Evolutionary conservation across 1,140 invertebrate genomes (phyloP).

Genomic region (Theocolax elegans): DNA sequence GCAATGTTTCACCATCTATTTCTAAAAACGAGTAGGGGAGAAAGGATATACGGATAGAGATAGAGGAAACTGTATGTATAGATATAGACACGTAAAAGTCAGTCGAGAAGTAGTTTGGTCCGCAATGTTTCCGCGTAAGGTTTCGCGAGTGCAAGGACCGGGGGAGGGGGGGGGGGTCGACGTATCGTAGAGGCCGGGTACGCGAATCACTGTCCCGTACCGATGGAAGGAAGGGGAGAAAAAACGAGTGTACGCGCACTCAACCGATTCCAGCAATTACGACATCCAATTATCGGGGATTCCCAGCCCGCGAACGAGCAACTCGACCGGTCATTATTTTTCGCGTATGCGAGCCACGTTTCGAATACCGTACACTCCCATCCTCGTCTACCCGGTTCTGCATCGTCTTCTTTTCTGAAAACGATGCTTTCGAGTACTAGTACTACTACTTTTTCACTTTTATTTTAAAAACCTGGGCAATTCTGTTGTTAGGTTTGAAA

Average conservation of each 20-base stretch:
- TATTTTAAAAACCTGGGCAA: too few species aligned
- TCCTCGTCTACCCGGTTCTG: neutral
- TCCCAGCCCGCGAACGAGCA: constrained; percentile 23
- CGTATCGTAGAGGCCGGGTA: constrained; percentile 5
- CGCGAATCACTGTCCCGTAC: constrained; percentile 22
- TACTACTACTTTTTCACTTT: too few species aligned
- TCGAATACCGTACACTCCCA: constrained; percentile 22
- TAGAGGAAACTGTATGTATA: too few species aligned
- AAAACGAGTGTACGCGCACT: neutral
- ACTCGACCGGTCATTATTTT: constrained; percentile 28
- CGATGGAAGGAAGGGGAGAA: neutral
- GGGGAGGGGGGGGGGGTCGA: neutral
- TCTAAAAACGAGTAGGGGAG: too few species aligned
- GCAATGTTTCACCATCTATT: too few species aligned
- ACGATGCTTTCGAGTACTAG: too few species aligned
- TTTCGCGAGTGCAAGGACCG: neutral
- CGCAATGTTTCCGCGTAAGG: too few species aligned
- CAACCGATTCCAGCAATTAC: constrained; percentile 28
- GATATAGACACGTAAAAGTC: too few species aligned
- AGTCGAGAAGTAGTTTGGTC: too few species aligned
- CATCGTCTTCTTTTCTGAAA: too few species aligned
- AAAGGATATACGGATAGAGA: neutral
- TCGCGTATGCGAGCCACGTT: constrained; percentile 32
- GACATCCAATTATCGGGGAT: constrained; percentile 37
- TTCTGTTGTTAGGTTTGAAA: too few species aligned